phyloP scores from a whole-genome alignment of 2,113 vertebrate species.

The Eupsittula cactorum region DNA sequence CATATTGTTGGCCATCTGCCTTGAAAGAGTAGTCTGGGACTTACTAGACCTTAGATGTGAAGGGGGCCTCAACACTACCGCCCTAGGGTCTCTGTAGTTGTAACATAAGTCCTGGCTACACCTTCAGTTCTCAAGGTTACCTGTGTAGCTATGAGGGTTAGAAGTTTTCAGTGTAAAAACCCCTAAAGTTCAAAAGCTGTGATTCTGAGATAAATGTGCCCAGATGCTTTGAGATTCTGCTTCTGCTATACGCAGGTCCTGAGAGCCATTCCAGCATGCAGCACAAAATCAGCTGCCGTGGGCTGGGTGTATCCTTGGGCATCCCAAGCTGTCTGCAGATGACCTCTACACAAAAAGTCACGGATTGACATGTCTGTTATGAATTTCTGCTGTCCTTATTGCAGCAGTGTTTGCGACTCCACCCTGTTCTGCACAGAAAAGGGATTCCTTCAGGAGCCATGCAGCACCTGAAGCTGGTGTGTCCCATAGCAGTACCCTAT shows the following conservation, averaged over 20 bases:
- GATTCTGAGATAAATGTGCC: background rate
- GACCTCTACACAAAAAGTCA: background rate
- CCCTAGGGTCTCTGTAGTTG: background rate
- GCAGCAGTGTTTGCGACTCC: background rate
- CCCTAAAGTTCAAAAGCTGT: background rate
- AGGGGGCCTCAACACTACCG: rapidly evolving
- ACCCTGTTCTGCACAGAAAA: background rate
- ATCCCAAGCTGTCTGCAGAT: background rate
- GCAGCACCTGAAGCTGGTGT: background rate
- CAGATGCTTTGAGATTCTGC: background rate
- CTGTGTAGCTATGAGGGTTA: background rate
- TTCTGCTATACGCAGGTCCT: background rate
- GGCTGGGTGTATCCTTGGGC: background rate
- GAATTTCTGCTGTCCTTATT: background rate
- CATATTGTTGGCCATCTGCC: rapidly evolving
- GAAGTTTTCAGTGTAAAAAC: background rate
- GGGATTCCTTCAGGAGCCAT: background rate
- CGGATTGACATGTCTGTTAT: rapidly evolving
- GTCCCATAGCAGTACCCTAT: background rate
- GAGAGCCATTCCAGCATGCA: rapidly evolving
- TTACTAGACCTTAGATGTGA: background rate
- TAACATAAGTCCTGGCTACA: rapidly evolving
- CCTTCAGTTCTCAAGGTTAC: background rate
- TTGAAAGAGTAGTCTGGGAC: background rate
- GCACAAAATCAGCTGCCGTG: background rate